A percentile compares a stretch with the other conserved stretches of the same genome.
Evolutionary conservation across 2,113 vertebrate species (phyloP).

Genomic region (Ceyx margarethae): DNA sequence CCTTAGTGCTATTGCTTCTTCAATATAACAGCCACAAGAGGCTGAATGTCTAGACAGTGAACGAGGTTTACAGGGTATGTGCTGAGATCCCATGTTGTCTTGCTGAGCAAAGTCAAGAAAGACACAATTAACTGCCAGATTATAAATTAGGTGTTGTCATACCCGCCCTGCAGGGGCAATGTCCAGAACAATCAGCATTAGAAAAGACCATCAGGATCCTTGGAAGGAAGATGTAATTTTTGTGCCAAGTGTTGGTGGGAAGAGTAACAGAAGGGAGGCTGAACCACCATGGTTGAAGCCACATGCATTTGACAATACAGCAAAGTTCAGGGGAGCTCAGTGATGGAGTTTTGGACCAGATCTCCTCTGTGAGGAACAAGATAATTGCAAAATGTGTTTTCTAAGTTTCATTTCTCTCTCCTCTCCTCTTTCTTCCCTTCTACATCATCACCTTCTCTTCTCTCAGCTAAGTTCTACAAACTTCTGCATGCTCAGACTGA

Average conservation of each 20-base stretch:
- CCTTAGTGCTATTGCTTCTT: neutral
- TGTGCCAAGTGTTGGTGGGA: neutral
- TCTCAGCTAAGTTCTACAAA: neutral
- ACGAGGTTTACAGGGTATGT: neutral
- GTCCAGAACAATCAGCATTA: neutral
- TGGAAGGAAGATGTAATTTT: neutral
- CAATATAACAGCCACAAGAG: fast-evolving
- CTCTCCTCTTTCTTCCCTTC: neutral
- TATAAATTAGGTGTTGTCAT: neutral
- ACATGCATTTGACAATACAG: neutral
- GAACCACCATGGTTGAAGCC: neutral
- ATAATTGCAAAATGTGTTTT: neutral
- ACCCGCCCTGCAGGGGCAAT: neutral
- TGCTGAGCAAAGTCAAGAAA: neutral
- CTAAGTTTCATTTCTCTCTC: neutral
- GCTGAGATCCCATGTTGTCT: neutral
- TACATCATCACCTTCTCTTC: neutral
- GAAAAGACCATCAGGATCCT: neutral
- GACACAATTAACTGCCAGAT: neutral
- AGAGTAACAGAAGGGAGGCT: neutral
- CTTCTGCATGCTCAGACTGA: neutral
- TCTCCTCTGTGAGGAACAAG: neutral
- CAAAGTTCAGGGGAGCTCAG: neutral
- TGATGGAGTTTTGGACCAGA: neutral
- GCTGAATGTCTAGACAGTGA: neutral